These are phyloP conservation scores for Ernsta delagoae DNA, from an alignment of 2,888 invertebrate species.

Conservation along the genomic window DNA sequence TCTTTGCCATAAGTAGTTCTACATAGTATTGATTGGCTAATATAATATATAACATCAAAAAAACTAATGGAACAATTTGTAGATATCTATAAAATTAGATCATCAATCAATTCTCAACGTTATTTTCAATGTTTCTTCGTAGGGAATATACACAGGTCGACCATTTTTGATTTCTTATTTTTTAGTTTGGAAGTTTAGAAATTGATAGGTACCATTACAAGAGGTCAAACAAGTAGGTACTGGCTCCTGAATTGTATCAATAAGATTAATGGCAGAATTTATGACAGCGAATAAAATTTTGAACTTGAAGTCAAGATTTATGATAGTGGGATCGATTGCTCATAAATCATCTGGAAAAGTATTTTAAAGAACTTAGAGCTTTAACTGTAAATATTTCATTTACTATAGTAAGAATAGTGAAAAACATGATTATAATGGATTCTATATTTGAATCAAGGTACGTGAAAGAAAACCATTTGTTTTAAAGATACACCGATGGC, in stretches of 20 bases:
- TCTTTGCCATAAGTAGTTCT: no score
- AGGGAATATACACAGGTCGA: no score
- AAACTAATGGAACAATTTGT: no score
- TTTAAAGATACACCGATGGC: no score
- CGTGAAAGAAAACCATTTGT: no score
- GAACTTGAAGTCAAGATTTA: not conserved
- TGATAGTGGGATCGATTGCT: slow-evolving; percentile 19
- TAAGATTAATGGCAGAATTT: slow-evolving; percentile 1
- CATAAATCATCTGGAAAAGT: slow-evolving; percentile 25
- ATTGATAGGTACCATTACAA: not conserved
- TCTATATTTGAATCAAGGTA: no score
- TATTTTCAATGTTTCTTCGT: no score
- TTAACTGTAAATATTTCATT: slow-evolving; percentile 37
- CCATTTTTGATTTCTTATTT: not conserved
- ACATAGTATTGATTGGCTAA: no score
- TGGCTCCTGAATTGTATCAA: not conserved
- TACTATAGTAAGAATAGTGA: not conserved
- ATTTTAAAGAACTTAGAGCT: slow-evolving; percentile 43
- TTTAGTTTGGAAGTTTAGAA: not conserved
- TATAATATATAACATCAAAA: no score
- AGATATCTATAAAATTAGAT: not conserved
- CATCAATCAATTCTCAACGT: no score
- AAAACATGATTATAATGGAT: not conserved
- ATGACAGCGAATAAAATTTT: not conserved
- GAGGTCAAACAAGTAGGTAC: not conserved